These are phyloP conservation scores for Drosophila tsacasi DNA, from an alignment of 1,140 invertebrate species.

Conservation along the genomic window DNA sequence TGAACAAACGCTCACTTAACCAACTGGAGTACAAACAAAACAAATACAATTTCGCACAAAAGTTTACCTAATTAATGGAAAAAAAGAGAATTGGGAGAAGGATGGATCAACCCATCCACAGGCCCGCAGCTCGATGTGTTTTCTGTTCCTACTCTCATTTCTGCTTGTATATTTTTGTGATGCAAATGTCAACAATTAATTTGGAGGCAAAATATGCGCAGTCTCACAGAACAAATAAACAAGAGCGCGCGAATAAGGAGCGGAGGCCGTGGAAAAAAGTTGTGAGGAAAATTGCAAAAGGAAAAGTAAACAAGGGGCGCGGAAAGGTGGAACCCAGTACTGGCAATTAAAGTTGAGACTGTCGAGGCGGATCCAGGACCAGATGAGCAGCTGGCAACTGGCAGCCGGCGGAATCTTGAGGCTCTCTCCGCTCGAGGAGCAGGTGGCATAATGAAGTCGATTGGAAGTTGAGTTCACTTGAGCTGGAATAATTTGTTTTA, in stretches of 20 bases:
- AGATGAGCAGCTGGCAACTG: slow-evolving; percentile 36
- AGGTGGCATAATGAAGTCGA: slow-evolving; percentile 55
- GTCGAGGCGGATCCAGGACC: slow-evolving; percentile 9
- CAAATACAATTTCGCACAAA: slow-evolving; percentile 45
- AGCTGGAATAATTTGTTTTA: slow-evolving; percentile 48
- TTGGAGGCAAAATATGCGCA: slow-evolving; percentile 58
- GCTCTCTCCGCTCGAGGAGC: slow-evolving; percentile 12
- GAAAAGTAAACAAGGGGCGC: slow-evolving; percentile 28
- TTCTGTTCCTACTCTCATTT: slow-evolving; percentile 27
- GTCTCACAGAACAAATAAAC: slow-evolving; percentile 56
- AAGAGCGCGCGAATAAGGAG: not conserved
- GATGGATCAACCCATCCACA: slow-evolving; percentile 24
- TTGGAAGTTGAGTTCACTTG: slow-evolving; percentile 53
- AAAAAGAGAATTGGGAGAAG: slow-evolving; percentile 4
- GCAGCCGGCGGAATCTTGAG: slow-evolving; percentile 19
- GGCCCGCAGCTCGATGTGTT: slow-evolving; percentile 40
- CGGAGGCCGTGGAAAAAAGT: slow-evolving; percentile 10
- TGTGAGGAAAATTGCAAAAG: slow-evolving; percentile 25
- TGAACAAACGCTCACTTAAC: slow-evolving; percentile 46
- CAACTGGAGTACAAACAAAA: slow-evolving; percentile 44
- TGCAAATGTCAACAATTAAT: slow-evolving; percentile 65
- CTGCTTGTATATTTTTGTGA: slow-evolving; percentile 23
- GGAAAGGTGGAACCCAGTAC: slow-evolving; percentile 16
- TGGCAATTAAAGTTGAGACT: slow-evolving; percentile 48
- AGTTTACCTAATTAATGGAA: slow-evolving; percentile 49